Percentiles rank a stretch among this genome's conserved stretches.
Conservation (phyloP, 2,888 invertebrate genomes). For the Plutella xylostella region DNA sequence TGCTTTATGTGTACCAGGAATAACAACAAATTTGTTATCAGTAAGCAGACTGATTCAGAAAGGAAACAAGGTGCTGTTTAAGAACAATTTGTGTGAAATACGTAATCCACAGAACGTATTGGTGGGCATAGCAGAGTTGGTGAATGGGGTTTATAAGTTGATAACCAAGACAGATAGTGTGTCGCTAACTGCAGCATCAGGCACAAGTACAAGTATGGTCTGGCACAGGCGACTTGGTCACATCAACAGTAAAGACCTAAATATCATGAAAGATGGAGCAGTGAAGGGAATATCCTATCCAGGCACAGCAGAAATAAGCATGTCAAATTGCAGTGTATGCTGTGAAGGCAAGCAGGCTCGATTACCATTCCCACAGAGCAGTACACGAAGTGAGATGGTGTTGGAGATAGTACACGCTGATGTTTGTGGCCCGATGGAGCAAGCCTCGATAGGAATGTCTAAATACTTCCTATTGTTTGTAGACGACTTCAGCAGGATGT, state of each 20-base stretch:
- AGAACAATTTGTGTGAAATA: constrained; percentile 5
- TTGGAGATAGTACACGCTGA: constrained; percentile 6
- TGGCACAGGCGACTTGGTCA: constrained; percentile 5
- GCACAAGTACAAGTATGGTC: not conserved
- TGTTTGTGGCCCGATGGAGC: constrained; percentile 14
- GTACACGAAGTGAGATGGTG: not conserved
- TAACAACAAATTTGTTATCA: constrained; percentile 11
- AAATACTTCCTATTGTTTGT: too few species aligned
- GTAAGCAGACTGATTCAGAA: constrained; percentile 10
- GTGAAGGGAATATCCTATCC: not conserved
- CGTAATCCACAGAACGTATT: constrained; percentile 2
- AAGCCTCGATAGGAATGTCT: not conserved
- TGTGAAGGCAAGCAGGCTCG: constrained; percentile 12
- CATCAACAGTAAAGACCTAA: constrained; percentile 2
- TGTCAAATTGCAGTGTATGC: constrained; percentile 11
- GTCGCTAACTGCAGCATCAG: not conserved
- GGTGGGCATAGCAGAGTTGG: constrained; percentile 6
- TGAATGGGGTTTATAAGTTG: constrained; percentile 8
- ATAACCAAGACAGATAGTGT: not conserved
- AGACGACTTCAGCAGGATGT: too few species aligned
- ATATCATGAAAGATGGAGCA: constrained; percentile 5
- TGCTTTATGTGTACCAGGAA: constrained; percentile 11
- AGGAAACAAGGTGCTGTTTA: constrained; percentile 11
- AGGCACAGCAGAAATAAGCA: constrained; percentile 4
- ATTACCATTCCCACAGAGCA: constrained; percentile 1